Percentiles rank a stretch among this genome's conserved stretches.
Conservation (phyloP, 64 coral and sea anemone genomes). For the Porites lutea region DNA sequence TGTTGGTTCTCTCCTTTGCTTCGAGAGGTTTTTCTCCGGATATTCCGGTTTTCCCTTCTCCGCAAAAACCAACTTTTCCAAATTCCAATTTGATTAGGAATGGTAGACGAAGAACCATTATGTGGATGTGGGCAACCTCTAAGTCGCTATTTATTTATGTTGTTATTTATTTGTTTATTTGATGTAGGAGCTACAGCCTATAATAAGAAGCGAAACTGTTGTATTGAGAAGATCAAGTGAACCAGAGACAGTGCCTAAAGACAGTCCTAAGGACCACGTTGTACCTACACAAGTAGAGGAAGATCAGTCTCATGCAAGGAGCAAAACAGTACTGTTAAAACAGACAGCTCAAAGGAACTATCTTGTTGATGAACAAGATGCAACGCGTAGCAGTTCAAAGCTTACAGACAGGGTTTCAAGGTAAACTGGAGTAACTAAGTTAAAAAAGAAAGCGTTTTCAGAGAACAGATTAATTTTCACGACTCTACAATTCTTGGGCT, state of each 20-base stretch:
- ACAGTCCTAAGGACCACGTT: neutral
- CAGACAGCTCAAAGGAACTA: neutral
- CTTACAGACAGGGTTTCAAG: neutral
- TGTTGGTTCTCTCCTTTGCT: too few relatives aligned
- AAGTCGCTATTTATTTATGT: too few relatives aligned
- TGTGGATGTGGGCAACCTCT: neutral
- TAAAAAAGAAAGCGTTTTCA: too few relatives aligned
- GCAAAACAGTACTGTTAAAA: conserved; percentile 18
- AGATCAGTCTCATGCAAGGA: neutral
- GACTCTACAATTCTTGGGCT: too few relatives aligned
- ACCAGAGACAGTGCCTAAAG: neutral
- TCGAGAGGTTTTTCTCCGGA: too few relatives aligned
- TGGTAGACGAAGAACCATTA: neutral
- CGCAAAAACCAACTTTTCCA: too few relatives aligned
- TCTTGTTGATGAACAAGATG: neutral
- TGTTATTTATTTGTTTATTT: conserved; percentile 10
- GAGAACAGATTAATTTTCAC: too few relatives aligned
- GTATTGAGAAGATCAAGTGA: conserved; percentile 59
- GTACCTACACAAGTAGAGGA: neutral
- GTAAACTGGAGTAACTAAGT: neutral
- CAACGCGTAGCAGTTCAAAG: too few relatives aligned
- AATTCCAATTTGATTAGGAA: too few relatives aligned
- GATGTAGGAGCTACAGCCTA: conserved; percentile 51
- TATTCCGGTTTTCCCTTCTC: too few relatives aligned
- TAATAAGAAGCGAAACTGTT: conserved; percentile 87